Percentiles rank a stretch among this genome's conserved stretches.
Evolutionary conservation across 1,140 invertebrate genomes (phyloP).

Genomic region (Drosophila sp.): DNA sequence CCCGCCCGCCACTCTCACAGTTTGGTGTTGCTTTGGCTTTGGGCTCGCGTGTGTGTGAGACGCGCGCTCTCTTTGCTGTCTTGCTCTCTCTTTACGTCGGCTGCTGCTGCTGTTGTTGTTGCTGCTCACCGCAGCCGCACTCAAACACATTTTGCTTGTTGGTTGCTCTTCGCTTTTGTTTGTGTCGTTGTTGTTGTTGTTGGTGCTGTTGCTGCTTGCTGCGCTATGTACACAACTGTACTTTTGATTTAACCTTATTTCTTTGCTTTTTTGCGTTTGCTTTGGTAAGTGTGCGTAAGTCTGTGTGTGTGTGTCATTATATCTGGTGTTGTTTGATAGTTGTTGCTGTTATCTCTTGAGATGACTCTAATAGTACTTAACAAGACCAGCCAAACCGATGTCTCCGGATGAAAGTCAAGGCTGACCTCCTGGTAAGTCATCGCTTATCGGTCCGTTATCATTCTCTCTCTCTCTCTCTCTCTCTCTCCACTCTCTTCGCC

Average conservation of each 20-base stretch:
- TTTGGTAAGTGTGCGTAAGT: constrained; percentile 7
- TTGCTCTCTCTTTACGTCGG: constrained; percentile 55
- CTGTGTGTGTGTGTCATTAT: constrained; percentile 41
- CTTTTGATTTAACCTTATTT: constrained; percentile 84
- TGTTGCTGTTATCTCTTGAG: constrained; percentile 44
- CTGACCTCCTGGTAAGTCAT: constrained; percentile 11
- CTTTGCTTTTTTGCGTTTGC: constrained; percentile 65
- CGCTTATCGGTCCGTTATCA: constrained; percentile 20
- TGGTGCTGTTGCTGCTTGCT: constrained; percentile 73
- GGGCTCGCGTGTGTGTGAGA: constrained; percentile 75
- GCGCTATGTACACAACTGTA: constrained; percentile 83
- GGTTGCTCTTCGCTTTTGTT: constrained; percentile 63
- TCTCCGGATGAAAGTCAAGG: constrained; percentile 13
- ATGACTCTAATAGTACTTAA: constrained; percentile 40
- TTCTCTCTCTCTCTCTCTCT: not conserved
- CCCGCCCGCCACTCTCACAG: constrained; percentile 41
- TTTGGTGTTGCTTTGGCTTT: constrained; percentile 62
- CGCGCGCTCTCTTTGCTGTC: constrained; percentile 69
- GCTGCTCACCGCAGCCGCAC: constrained; percentile 74
- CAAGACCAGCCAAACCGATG: not conserved
- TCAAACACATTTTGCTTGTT: constrained; percentile 80
- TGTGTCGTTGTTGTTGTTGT: constrained; percentile 71
- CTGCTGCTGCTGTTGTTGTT: constrained; percentile 36
- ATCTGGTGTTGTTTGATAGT: constrained; percentile 39
- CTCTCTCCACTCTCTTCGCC: no score